phyloP scores from a whole-genome alignment of 1,140 invertebrate species.

The Euglossa dilemma region DNA sequence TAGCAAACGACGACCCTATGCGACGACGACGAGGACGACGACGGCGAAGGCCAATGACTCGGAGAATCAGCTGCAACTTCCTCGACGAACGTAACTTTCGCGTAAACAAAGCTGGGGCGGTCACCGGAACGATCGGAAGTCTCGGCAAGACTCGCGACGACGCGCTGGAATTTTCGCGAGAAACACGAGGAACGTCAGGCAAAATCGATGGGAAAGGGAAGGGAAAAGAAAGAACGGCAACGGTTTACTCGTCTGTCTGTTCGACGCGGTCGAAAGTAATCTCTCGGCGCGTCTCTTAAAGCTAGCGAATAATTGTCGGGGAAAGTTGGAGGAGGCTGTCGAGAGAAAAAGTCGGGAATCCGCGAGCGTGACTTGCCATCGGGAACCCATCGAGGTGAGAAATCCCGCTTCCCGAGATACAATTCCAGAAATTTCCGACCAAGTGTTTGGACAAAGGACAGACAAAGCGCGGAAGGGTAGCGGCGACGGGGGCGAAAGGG shows the following conservation, averaged over 20 bases:
- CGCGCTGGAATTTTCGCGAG: background rate
- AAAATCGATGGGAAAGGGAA: background rate
- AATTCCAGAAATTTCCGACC: conserved; percentile 57
- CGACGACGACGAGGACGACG: conserved; percentile 3
- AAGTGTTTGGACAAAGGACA: conserved; percentile 45
- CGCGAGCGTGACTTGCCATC: background rate
- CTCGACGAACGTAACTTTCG: conserved; percentile 15
- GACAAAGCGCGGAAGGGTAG: background rate
- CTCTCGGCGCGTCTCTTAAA: background rate
- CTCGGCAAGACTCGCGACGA: background rate
- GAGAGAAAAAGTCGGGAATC: background rate
- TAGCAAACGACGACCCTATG: background rate
- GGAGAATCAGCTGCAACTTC: conserved; percentile 5
- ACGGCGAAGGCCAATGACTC: conserved; percentile 32
- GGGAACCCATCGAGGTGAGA: conserved; percentile 1
- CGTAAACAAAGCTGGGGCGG: conserved; percentile 28
- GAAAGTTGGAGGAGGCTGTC: no score
- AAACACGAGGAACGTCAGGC: background rate
- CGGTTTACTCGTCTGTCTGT: no score
- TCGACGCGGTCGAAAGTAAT: background rate
- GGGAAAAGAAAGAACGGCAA: no score
- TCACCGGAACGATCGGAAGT: background rate
- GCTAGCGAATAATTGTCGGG: background rate
- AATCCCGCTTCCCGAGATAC: conserved; percentile 4
- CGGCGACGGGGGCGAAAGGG: background rate